Evolutionary conservation across 2,113 vertebrate species (phyloP), one percentile per base, ranked within the genome.

Genomic region (Rhodinocichla rosea): DNA sequence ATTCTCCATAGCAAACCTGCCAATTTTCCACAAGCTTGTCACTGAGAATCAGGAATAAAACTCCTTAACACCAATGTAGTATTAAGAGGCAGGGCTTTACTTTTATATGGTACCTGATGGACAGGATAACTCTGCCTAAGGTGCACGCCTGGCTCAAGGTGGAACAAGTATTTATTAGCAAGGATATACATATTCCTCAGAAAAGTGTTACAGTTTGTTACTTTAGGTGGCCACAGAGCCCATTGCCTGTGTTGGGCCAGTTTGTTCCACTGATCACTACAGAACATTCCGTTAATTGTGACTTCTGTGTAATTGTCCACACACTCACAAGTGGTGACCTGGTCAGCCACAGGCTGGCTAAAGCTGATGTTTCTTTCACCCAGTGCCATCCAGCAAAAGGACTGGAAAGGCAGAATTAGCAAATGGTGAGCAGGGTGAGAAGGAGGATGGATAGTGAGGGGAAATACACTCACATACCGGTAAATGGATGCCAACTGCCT

Each of bases 191-290:
- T 30, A 23, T 44, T 52, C 33, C 30, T 74, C 33, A 45, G 27
- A 9, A 74, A 59, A 74, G 37, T 44, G 37, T 52, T 37, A 28
- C 32, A 59, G 1, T 52, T 59, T 67, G 27, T 67, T 67, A 39
- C 45, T 89, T 67, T 30, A 59, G 28, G 53, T 7, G 19, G 39
- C 13, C 69, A 60, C 62, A 60, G 45, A 53, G 20, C n/a, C 30
- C 52, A 20, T 30, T 10, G 6, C 30, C 14, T 47, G 45, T 24
- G 37, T 20, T 23, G 19, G 28, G n/a, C 3, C 0, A 0, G 53
- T 52, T 82, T 60, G 45, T 89, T 82, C 78, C 53, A 53, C 39
- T n/a, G 62, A 68, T n/a, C 13, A 13, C 55, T 68, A 45, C 5
- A 15, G 27, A 60, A 45, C 3, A 0, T 75, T 75, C 53, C 24